These are phyloP conservation scores for Laticauda colubrina DNA, from an alignment of 2,113 vertebrate genomes.

Conservation along the genomic window DNA sequence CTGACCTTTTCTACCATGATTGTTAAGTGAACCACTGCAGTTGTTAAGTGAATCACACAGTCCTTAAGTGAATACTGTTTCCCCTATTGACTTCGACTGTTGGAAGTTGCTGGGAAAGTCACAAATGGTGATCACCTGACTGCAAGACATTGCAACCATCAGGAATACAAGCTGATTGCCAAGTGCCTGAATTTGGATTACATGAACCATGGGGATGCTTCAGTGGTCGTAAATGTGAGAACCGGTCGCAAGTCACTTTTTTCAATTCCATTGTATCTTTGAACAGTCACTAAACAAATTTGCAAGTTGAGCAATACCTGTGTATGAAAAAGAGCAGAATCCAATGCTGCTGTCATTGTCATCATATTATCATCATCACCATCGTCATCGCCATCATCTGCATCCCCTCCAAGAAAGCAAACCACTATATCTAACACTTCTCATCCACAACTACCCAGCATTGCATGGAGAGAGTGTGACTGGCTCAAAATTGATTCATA, in stretches of 20 bases:
- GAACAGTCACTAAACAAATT: neutral
- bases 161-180: neutral
- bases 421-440: neutral
- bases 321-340: conserved; percentile 58
- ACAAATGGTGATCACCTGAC: neutral
- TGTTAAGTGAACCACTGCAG: neutral
- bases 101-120: neutral
- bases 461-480: neutral
- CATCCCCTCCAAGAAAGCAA: neutral
- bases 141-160: neutral
- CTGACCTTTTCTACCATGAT: neutral
- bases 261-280: neutral
- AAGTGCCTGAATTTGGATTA: neutral
- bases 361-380: too few species aligned
- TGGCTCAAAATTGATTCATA: neutral
- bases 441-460: neutral
- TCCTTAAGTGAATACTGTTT: neutral
- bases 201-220: neutral
- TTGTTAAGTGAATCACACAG: neutral
- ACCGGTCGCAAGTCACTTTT: neutral
- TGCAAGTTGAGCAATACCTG: neutral
- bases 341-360: neutral
- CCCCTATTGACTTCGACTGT: neutral
- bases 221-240: neutral
- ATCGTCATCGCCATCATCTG: neutral